Evolutionary conservation across 1,140 invertebrate species (phyloP).

Genomic region (Cataglyphis hispanica): DNA sequence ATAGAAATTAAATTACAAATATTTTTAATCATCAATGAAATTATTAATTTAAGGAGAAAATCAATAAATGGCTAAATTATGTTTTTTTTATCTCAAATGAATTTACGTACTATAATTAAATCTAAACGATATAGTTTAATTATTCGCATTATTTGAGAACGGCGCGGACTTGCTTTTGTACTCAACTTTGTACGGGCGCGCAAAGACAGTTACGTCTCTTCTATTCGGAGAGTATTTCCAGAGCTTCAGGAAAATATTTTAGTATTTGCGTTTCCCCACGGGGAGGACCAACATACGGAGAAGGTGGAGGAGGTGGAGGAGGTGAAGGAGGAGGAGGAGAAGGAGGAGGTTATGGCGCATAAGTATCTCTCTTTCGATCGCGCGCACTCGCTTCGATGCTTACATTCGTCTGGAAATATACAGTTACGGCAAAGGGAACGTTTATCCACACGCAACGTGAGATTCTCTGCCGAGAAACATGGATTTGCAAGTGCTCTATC

Average conservation of each 20-base stretch:
- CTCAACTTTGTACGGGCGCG: neutral
- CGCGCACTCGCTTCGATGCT: constrained; percentile 53
- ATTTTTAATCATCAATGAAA: constrained; percentile 12
- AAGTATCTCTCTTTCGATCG: constrained; percentile 59
- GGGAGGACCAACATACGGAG: neutral
- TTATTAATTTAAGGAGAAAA: constrained; percentile 20
- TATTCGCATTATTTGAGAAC: neutral
- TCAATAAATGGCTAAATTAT: neutral
- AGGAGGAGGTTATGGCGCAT: constrained; percentile 15
- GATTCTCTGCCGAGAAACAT: constrained; percentile 57
- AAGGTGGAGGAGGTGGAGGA: neutral
- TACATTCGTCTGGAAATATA: constrained; percentile 64
- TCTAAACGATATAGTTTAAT: neutral
- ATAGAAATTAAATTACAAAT: neutral
- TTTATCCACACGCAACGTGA: constrained; percentile 58
- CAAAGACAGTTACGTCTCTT: constrained; percentile 46
- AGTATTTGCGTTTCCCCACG: constrained; percentile 46
- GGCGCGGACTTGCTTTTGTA: neutral
- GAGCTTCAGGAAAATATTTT: constrained; percentile 55
- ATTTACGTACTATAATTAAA: constrained; percentile 27
- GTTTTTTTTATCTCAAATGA: neutral
- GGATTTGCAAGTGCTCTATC: constrained; percentile 63
- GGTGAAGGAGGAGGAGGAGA: neutral
- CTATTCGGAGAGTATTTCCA: constrained; percentile 43
- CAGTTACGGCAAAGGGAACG: constrained; percentile 59